Percentiles rank a stretch among this genome's conserved stretches.
Evolutionary conservation across 2,113 vertebrate genomes (phyloP).

Genomic region (Phocoena sinus): DNA sequence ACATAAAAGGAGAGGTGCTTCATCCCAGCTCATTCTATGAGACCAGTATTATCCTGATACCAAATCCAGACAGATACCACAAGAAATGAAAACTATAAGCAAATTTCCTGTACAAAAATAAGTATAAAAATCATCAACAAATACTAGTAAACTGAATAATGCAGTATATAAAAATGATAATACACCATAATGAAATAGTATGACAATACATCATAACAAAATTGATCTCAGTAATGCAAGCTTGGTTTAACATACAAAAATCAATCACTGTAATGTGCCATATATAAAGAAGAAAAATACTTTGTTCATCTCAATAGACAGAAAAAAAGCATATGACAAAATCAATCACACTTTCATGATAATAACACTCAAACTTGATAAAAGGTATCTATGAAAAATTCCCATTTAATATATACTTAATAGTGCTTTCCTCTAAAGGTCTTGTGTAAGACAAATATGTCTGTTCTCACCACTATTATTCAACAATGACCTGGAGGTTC

Average conservation of each 20-base stretch:
- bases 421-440: background rate
- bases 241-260: background rate
- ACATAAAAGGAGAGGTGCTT: background rate
- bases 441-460: background rate
- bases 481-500: background rate
- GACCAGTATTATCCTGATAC: background rate
- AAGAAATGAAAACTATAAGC: background rate
- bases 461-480: background rate
- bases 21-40: background rate
- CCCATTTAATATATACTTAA: background rate
- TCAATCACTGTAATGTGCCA: background rate
- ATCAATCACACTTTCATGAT: background rate
- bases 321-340: background rate
- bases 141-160: background rate
- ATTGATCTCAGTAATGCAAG: background rate
- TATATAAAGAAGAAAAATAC: background rate
- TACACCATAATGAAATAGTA: background rate
- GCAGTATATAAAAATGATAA: background rate
- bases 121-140: background rate
- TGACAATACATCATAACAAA: background rate
- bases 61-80: background rate
- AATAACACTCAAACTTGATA: background rate
- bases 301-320: background rate
- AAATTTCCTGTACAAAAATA: background rate
- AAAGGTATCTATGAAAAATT: background rate